Conservation (phyloP, 64 coral and sea anemone species). For the Porites australiensis region DNA sequence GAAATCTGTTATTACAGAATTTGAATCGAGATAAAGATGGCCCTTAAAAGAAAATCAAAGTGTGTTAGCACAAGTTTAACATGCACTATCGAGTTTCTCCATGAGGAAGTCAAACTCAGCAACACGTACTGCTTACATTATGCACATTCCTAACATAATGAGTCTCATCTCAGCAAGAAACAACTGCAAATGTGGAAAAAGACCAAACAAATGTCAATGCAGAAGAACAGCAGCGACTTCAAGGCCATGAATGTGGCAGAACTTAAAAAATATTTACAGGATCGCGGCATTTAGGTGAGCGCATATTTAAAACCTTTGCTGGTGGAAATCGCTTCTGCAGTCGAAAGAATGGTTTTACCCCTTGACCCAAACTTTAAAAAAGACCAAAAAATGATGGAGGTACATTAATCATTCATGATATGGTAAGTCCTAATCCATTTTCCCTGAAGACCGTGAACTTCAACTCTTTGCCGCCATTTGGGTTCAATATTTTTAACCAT, state of each 20-base stretch:
- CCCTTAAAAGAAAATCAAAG: no score
- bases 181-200: no score
- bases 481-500: neutral
- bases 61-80: no score
- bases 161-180: no score
- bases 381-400: constrained; percentile 50
- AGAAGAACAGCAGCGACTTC: constrained; percentile 57
- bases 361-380: constrained; percentile 67
- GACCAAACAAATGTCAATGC: constrained; percentile 9
- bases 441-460: constrained; percentile 50
- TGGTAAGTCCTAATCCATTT: constrained; percentile 45
- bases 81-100: no score
- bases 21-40: no score
- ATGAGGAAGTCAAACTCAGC: no score
- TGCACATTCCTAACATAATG: no score
- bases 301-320: constrained; percentile 50
- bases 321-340: constrained; percentile 32
- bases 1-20: no score
- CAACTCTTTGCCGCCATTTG: neutral
- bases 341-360: constrained; percentile 53
- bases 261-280: constrained; percentile 76
- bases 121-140: no score
- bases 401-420: constrained; percentile 69
- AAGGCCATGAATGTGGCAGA: constrained; percentile 66
- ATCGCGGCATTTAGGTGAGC: constrained; percentile 21